Base-by-base conservation (phyloP, 2,797 vertebrate genomes). In the Arctocebus calabarensis region DNA sequence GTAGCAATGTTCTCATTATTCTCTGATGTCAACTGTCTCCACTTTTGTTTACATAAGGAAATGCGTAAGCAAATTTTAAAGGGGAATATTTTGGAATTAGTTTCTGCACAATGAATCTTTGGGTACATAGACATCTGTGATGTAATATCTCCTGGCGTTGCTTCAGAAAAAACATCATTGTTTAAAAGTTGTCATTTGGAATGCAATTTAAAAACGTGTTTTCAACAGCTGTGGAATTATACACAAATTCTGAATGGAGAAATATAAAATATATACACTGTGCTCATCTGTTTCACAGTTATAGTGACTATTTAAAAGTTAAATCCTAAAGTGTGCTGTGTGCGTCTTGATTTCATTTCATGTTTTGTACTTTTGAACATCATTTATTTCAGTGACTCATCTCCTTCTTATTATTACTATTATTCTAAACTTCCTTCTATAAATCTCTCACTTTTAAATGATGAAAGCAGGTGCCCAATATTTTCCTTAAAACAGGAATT, bases 101-200 rank as follows among this genome's bases (percentile, higher is more conserved):
- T 82, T 66, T 97, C 92, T 95, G 92, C 87, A 94, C 77, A 94
- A 90, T 91, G 73, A 97, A 90, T 95, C 87, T 95, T 88, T 97
- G 88, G 74, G 88, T 95, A 83, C 85, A 82, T 91, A 96, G 94
- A 97, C 90, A 97, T 96, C 92, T 94, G 48, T 97, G 95, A 97
- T 97, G 94, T 91, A 97, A 97, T 97, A 98, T 92, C 34, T 97
- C 95, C 89, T 98, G 95, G 94, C 92, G 27, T 91, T 97, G 79
- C 85, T 97, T 97, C 95, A 97, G 93, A 78, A 97, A 98, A 96
- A 94, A 93, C 22, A 84, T 93, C 82, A 95, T 95, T 94, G 13
- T 97, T 97, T 97, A 95, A 98, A 97, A 75, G 48, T 73, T 97
- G 88, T 95, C 96, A 81, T 92, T 97, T 96, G 97, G 95, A 98